Conservation (phyloP, 2,113 vertebrate species). For the Colius striatus region DNA sequence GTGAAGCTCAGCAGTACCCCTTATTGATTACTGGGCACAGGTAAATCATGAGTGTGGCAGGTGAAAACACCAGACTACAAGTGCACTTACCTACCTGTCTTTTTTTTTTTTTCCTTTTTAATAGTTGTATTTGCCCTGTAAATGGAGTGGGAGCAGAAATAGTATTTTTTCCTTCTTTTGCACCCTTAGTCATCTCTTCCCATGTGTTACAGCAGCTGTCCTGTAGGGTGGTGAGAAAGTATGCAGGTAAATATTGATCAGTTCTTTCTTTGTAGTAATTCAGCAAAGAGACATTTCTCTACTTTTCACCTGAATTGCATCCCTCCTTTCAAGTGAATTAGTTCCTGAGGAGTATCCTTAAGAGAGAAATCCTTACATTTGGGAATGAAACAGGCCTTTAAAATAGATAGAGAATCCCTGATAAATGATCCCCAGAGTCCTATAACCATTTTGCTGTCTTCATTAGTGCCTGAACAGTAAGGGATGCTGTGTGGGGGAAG, state of each 20-base stretch:
- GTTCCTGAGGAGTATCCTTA: neutral
- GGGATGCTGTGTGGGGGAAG: neutral
- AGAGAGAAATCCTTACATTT: neutral
- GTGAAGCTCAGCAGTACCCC: neutral
- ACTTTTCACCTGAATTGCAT: neutral
- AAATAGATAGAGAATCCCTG: neutral
- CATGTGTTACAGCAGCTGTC: neutral
- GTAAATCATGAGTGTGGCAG: neutral
- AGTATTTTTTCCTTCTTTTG: neutral
- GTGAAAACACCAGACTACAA: neutral
- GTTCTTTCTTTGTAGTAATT: neutral
- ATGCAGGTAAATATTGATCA: conserved; percentile 26
- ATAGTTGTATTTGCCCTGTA: neutral
- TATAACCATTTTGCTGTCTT: neutral
- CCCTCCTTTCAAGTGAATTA: neutral
- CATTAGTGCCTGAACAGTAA: neutral
- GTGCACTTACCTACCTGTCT: neutral
- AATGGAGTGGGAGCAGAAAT: neutral
- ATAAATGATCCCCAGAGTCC: neutral
- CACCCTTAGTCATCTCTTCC: neutral
- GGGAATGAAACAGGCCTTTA: neutral
- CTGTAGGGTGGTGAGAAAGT: neutral
- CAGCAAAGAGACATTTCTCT: neutral
- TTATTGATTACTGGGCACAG: neutral
- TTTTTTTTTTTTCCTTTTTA: neutral